These are phyloP conservation scores for Decapterus maruadsi DNA, from an alignment of 2,797 vertebrate species.

Conservation along the genomic window DNA sequence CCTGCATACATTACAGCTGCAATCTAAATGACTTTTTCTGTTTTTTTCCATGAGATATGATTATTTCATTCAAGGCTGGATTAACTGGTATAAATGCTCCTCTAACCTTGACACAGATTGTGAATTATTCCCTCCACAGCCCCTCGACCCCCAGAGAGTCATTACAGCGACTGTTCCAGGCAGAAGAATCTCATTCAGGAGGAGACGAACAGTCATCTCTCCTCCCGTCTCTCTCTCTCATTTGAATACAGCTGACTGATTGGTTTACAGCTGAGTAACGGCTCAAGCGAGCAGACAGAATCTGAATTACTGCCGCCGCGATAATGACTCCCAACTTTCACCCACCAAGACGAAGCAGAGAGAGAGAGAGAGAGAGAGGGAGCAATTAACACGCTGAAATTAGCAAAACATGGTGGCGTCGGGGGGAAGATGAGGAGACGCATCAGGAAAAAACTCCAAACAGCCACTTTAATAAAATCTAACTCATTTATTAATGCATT, in stretches of 20 bases:
- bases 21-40: conserved; percentile 29
- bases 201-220: conserved; percentile 51
- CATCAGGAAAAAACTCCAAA: too few species aligned
- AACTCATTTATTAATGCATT: too few species aligned
- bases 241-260: conserved; percentile 64
- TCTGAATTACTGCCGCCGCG: conserved; percentile 51
- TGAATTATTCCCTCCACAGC: conserved; percentile 31
- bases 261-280: conserved; percentile 62
- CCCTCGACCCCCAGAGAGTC: conserved; percentile 40
- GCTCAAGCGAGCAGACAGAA: conserved; percentile 48
- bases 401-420: conserved; percentile 38
- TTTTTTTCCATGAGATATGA: conserved; percentile 3
- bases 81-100: conserved; percentile 54
- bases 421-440: too few species aligned
- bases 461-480: too few species aligned
- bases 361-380: background rate
- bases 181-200: conserved; percentile 66
- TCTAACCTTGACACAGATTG: conserved; percentile 43
- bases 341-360: conserved; percentile 34
- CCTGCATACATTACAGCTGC: conserved; percentile 20
- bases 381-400: conserved; percentile 63
- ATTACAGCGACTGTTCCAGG: conserved; percentile 61
- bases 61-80: conserved; percentile 35
- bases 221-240: conserved; percentile 1
- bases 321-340: conserved; percentile 63